Evolutionary conservation across 2,113 vertebrate genomes (phyloP).

Genomic region (Phodopus roborovskii): DNA sequence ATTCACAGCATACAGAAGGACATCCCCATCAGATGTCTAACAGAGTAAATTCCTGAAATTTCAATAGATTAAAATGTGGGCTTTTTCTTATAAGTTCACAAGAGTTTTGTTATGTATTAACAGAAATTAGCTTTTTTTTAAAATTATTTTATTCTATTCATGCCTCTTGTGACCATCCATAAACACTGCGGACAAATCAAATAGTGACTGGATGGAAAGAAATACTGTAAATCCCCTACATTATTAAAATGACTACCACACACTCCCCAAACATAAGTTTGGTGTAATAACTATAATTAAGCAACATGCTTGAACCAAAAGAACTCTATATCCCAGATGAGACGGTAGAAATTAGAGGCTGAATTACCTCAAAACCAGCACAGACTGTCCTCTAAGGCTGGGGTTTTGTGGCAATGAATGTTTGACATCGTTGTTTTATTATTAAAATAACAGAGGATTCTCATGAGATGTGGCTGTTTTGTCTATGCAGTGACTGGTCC

Average conservation of each 20-base stretch:
- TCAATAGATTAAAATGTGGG: slow-evolving; percentile 14
- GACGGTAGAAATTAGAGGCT: background rate
- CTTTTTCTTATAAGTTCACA: background rate
- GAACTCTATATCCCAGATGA: background rate
- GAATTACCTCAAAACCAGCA: background rate
- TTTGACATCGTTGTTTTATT: background rate
- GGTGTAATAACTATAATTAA: slow-evolving; percentile 21
- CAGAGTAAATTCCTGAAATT: background rate
- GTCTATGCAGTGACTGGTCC: background rate
- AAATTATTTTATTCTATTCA: background rate
- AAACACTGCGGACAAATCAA: background rate
- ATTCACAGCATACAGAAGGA: too few species aligned
- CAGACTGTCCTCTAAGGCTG: background rate
- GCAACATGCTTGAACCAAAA: background rate
- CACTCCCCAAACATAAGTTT: background rate
- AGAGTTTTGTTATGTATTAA: background rate
- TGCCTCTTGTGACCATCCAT: background rate
- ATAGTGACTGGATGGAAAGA: background rate
- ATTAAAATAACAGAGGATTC: background rate
- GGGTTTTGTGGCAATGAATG: background rate
- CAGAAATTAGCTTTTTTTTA: background rate
- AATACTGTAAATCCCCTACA: background rate
- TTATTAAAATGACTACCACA: background rate
- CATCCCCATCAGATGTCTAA: too few species aligned
- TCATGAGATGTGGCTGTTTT: background rate